Percentiles rank a stretch among this genome's conserved stretches.
Conservation (phyloP, 2,797 vertebrate genomes). For the Gouania willdenowi region DNA sequence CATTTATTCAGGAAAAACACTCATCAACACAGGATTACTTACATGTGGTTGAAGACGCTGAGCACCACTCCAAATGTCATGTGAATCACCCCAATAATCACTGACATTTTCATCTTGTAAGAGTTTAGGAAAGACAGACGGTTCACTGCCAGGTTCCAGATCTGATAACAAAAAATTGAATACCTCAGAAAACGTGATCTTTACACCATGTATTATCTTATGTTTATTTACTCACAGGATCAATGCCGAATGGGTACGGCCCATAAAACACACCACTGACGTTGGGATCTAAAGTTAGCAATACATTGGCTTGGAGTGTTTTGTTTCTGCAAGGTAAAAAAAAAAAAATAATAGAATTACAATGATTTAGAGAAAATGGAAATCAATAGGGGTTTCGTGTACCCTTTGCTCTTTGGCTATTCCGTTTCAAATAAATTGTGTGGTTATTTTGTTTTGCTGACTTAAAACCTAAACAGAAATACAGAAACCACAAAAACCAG, state of each 20-base stretch:
- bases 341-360: background rate
- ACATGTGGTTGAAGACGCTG: constrained; percentile 94
- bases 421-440: too few relatives aligned
- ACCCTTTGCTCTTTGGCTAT: too few relatives aligned
- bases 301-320: constrained; percentile 68
- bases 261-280: constrained; percentile 87
- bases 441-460: too few relatives aligned
- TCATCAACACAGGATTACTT: too few relatives aligned
- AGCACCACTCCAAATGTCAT: constrained; percentile 93
- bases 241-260: constrained; percentile 90
- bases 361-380: background rate
- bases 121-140: constrained; percentile 95
- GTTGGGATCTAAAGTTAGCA: constrained; percentile 86
- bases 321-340: constrained; percentile 64
- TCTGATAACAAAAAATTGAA: constrained; percentile 65
- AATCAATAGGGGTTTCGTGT: too few relatives aligned
- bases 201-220: background rate
- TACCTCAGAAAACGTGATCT: background rate
- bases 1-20: too few relatives aligned
- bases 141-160: constrained; percentile 96
- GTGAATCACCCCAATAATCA: constrained; percentile 89
- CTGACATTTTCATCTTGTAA: constrained; percentile 99
- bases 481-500: too few relatives aligned
- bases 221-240: constrained; percentile 82
- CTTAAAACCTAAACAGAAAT: too few relatives aligned